Conservation (phyloP, 2,888 invertebrate species). For the Laothoe populi region DNA sequence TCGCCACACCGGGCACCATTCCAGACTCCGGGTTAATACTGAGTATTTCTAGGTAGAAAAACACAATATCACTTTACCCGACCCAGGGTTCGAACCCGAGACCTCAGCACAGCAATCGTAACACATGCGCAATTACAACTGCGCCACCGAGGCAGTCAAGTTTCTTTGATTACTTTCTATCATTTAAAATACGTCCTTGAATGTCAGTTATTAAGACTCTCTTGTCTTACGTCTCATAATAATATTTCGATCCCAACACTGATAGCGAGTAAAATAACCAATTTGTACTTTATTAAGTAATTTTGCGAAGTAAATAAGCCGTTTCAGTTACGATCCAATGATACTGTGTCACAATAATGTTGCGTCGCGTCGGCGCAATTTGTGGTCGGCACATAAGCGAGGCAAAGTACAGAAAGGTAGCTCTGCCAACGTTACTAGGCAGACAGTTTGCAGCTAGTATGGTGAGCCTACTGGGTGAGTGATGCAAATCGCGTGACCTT, state of each 20-base stretch:
- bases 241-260: slow-evolving; percentile 2
- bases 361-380: slow-evolving; percentile 29
- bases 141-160: too few relatives aligned
- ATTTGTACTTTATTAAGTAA: slow-evolving; percentile 27
- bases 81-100: too few relatives aligned
- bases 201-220: too few relatives aligned
- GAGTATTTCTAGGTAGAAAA: too few relatives aligned
- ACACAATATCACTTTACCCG: too few relatives aligned
- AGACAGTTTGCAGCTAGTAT: background rate
- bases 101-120: too few relatives aligned
- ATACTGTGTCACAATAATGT: slow-evolving; percentile 43
- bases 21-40: too few relatives aligned
- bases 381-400: background rate
- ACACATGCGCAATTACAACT: too few relatives aligned
- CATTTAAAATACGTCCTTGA: slow-evolving; percentile 3
- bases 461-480: too few relatives aligned
- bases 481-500: too few relatives aligned
- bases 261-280: slow-evolving; percentile 18
- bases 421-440: background rate
- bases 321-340: slow-evolving; percentile 44
- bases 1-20: too few relatives aligned
- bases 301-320: slow-evolving; percentile 26
- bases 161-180: too few relatives aligned
- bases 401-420: slow-evolving; percentile 5
- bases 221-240: background rate